Percentiles rank a stretch among this genome's conserved stretches.
phyloP scores from a whole-genome alignment of 2,113 vertebrate genomes.

The Zapus hudsonius region DNA sequence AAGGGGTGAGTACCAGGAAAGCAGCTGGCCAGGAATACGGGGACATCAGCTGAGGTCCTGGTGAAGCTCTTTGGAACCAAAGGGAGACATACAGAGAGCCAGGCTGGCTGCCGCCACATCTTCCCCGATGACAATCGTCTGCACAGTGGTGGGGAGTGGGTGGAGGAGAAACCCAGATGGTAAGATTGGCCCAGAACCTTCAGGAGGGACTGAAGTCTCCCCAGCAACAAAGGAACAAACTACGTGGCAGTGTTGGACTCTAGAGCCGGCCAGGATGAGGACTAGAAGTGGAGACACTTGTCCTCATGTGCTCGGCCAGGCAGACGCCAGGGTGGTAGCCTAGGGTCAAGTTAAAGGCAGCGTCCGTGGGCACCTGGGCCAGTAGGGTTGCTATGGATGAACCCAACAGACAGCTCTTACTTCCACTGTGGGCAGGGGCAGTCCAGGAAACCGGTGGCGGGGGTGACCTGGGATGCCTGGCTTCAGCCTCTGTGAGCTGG shows the following conservation, averaged over 20 bases:
- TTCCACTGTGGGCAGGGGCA: not conserved
- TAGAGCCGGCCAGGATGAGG: not conserved
- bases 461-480: not conserved
- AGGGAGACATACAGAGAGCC: not conserved
- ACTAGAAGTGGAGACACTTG: not conserved
- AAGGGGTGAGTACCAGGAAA: not conserved
- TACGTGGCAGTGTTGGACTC: not conserved
- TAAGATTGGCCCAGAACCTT: fast-evolving
- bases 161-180: not conserved
- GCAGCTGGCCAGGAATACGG: not conserved
- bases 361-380: not conserved
- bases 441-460: not conserved
- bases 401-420: not conserved
- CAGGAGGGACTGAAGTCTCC: not conserved
- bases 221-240: not conserved
- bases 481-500: not conserved
- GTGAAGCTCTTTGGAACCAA: not conserved
- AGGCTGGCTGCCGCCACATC: not conserved
- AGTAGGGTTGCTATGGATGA: not conserved
- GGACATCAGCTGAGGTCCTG: not conserved
- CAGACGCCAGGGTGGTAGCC: not conserved
- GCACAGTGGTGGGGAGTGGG: not conserved
- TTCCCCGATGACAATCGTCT: not conserved
- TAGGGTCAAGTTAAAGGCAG: not conserved
- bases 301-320: not conserved